Percentiles rank a stretch among this genome's conserved stretches.
Conservation (phyloP, 2,113 vertebrate genomes). For the Channa argus region DNA sequence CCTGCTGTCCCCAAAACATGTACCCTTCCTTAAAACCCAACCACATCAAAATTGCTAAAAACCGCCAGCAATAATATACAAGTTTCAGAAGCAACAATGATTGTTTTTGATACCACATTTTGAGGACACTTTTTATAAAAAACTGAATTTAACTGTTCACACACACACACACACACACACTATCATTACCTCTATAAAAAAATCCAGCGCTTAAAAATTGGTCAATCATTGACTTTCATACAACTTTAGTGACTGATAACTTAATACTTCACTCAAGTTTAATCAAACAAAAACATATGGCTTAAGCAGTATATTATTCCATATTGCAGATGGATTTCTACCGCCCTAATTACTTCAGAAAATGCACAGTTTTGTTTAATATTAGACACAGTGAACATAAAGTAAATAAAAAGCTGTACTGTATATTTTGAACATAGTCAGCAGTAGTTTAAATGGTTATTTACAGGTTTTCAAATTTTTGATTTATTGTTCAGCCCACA, state of each 20-base stretch:
- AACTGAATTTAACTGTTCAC: neutral
- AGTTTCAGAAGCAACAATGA: too few relatives aligned
- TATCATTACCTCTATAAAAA: too few relatives aligned
- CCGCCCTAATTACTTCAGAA: neutral
- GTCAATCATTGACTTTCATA: too few relatives aligned
- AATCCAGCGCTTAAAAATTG: too few relatives aligned
- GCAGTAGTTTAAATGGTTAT: neutral
- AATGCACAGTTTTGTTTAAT: neutral
- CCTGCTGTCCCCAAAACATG: conserved; percentile 18
- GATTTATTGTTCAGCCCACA: neutral
- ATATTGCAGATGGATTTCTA: too few relatives aligned
- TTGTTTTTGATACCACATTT: too few relatives aligned
- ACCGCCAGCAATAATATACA: neutral
- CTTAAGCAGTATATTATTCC: neutral
- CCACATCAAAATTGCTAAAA: neutral
- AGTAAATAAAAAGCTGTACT: neutral
- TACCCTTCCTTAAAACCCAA: neutral
- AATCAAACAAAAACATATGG: too few relatives aligned
- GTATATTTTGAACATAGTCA: neutral
- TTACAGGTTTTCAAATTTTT: neutral
- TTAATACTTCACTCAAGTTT: too few relatives aligned
- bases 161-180: too few relatives aligned
- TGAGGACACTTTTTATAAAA: too few relatives aligned
- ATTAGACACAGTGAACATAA: neutral
- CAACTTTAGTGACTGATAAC: too few relatives aligned